Evolutionary conservation across 2,113 vertebrate species (phyloP).

Genomic region (Otocyon megalotis): DNA sequence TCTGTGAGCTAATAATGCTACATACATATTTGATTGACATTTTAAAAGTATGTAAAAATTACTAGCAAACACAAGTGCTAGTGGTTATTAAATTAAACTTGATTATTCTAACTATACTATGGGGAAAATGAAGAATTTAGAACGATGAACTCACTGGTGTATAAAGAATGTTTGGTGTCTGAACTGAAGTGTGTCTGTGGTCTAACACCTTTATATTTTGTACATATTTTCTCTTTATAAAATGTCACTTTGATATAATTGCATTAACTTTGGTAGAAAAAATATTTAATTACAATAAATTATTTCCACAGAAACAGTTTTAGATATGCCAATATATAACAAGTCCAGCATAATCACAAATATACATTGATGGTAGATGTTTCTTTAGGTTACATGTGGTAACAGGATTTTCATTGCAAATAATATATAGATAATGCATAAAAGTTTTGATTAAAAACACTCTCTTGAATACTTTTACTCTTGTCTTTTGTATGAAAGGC

Average conservation of each 20-base stretch:
- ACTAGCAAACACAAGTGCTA: neutral
- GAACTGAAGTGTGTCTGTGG: neutral
- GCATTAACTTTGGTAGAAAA: neutral
- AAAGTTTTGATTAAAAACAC: neutral
- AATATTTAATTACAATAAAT: neutral
- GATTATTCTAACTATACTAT: neutral
- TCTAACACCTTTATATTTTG: neutral
- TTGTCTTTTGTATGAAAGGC: neutral
- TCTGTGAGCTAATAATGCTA: neutral
- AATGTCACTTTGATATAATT: neutral
- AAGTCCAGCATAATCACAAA: neutral
- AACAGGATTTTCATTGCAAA: neutral
- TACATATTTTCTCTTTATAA: neutral
- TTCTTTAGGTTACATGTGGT: neutral
- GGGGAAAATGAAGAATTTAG: neutral
- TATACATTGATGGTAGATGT: neutral
- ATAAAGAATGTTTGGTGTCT: neutral
- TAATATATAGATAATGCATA: neutral
- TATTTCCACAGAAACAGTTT: constrained; percentile 3
- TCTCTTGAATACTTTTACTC: neutral
- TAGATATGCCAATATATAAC: neutral
- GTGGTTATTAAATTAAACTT: constrained; percentile 10
- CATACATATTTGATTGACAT: neutral
- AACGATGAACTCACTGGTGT: neutral
- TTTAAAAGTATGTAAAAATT: neutral